A percentile compares a stretch with the other conserved stretches of the same genome.
Conservation (phyloP, 2,113 vertebrate genomes). For the Suncus etruscus region DNA sequence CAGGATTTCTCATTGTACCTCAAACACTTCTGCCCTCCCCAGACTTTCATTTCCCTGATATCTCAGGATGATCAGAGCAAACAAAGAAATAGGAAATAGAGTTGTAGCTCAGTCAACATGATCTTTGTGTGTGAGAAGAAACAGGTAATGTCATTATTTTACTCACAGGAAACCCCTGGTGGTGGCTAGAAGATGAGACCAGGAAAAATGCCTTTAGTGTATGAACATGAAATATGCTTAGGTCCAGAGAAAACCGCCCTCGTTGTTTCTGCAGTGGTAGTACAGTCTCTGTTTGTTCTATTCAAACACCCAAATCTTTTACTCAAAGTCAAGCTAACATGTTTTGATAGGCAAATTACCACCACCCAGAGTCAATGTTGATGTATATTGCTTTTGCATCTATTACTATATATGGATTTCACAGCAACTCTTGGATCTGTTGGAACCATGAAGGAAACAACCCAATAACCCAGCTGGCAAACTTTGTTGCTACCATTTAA, state of each 20-base stretch:
- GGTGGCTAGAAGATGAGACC: not conserved
- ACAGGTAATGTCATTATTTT: not conserved
- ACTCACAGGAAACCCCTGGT: constrained; percentile 16
- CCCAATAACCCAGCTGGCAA: not conserved
- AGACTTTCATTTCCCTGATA: constrained; percentile 47
- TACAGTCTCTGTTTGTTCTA: not conserved
- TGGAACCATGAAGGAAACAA: not conserved
- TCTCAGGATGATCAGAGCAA: not conserved
- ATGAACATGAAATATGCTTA: not conserved
- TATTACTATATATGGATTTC: not conserved
- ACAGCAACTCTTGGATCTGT: not conserved
- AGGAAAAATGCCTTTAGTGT: not conserved
- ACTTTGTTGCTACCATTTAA: not conserved
- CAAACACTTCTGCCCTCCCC: not conserved
- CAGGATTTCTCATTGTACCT: constrained; percentile 38
- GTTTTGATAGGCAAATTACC: not conserved
- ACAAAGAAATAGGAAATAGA: constrained; percentile 10
- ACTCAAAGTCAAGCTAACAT: not conserved
- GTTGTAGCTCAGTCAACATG: not conserved
- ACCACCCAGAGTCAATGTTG: not conserved
- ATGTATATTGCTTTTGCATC: not conserved
- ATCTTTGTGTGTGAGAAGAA: not conserved
- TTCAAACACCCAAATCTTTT: constrained; percentile 20
- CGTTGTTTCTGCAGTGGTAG: not conserved
- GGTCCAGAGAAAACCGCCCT: too few relatives aligned